Percentiles rank a stretch among this genome's conserved stretches.
Evolutionary conservation across 2,888 invertebrate genomes (phyloP).

Genomic region (Mythimna albipuncta): DNA sequence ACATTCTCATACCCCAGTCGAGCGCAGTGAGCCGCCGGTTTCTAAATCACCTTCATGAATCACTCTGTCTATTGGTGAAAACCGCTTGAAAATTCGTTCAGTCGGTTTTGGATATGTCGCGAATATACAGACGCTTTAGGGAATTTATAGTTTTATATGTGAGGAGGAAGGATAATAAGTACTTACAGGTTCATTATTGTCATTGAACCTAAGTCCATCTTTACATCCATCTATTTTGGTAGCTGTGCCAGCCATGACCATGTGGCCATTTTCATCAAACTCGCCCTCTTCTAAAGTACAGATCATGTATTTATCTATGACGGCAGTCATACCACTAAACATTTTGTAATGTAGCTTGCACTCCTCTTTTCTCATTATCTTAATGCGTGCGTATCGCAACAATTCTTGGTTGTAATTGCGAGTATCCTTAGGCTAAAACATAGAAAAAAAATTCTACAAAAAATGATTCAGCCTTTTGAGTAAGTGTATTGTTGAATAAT

Average conservation of each 20-base stretch:
- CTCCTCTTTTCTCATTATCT: slow-evolving; percentile 58
- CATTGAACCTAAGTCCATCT: not conserved
- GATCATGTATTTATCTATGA: slow-evolving; percentile 74
- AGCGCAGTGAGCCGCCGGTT: too few species aligned
- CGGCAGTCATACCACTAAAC: slow-evolving; percentile 41
- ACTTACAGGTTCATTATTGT: slow-evolving; percentile 15
- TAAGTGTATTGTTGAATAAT: too few species aligned
- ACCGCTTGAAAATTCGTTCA: too few species aligned
- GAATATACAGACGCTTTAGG: not conserved
- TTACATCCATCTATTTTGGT: slow-evolving; percentile 26
- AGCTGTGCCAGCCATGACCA: not conserved
- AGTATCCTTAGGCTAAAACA: slow-evolving; percentile 60
- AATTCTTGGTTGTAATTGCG: slow-evolving; percentile 60
- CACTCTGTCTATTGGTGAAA: too few species aligned
- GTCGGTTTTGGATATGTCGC: too few species aligned
- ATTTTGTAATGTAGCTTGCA: slow-evolving; percentile 65
- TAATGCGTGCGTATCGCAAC: slow-evolving; percentile 62
- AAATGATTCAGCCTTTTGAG: too few species aligned
- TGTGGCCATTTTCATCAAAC: slow-evolving; percentile 52
- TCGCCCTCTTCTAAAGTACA: slow-evolving; percentile 66
- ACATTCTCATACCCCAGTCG: too few species aligned
- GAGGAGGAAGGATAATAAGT: not conserved
- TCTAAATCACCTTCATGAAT: too few species aligned
- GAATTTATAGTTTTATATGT: not conserved
- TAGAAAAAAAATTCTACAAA: not conserved